phyloP scores from a whole-genome alignment of 2,113 vertebrate species.

The Tyrannus savana region DNA sequence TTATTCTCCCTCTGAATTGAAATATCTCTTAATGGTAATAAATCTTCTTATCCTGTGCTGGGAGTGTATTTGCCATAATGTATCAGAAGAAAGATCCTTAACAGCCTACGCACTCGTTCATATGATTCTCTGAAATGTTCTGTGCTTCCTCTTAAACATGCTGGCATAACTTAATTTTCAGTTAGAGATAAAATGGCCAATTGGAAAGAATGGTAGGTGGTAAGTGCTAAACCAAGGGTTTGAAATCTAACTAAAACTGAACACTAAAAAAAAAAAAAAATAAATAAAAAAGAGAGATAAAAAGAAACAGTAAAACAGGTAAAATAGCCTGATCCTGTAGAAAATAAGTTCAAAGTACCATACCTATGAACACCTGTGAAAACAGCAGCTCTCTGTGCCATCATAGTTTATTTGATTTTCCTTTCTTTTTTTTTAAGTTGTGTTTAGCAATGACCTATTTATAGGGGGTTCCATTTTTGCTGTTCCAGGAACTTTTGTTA shows the following conservation, averaged over 20 bases:
- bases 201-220: neutral
- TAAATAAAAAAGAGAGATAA: neutral
- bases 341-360: neutral
- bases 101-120: neutral
- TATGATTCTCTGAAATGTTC: neutral
- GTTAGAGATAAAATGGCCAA: neutral
- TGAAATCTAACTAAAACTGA: neutral
- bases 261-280: neutral
- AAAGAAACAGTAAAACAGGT: neutral
- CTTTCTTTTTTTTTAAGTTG: rapidly evolving
- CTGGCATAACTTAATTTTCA: neutral
- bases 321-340: neutral
- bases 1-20: conserved; percentile 14
- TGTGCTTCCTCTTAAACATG: neutral
- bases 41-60: conserved; percentile 15
- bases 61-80: neutral
- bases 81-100: neutral
- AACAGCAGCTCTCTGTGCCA: neutral
- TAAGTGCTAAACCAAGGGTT: neutral
- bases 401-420: neutral
- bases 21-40: conserved; percentile 24
- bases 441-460: neutral
- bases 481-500: neutral
- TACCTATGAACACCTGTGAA: neutral
- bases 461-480: neutral